Evolutionary conservation across 2,113 vertebrate species (phyloP), one percentile per base, ranked within the genome.

Genomic region (Ardeotis arabs): DNA sequence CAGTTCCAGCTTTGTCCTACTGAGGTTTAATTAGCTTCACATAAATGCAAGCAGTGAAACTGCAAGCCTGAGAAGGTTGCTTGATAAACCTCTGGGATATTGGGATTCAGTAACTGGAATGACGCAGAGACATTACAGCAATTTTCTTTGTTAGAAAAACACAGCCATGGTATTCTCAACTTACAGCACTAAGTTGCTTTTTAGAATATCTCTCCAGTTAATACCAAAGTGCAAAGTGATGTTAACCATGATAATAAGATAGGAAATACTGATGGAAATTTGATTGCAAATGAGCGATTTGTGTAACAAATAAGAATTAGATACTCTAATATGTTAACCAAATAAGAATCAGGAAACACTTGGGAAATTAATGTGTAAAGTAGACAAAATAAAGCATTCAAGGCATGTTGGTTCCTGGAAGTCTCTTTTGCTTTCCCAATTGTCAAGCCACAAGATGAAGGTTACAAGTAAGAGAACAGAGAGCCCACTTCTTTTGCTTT

Each of bases 301-400:
- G 78, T 13, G 89, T 85, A 89, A 74, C 84, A 96, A 96, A 96
- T 93, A 95, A 93, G 84, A 96, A 94, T 91, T 93, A 89, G 87
- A 62, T 95, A 79, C 58, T 62, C 39, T 93, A 94, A 94, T 91
- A 91, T 82, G 89, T 91, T 95, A 96, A 94, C 84, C 58, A 85
- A 96, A 89, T 91, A 96, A 82, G 81, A 96, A 67, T 96, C 62
- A 49, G 69, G 49, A 79, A 97, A 84, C 95, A 93, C 94, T 95
- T 68, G 95, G 94, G 95, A 97, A 97, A 97, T 97, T 94, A 96
- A 95, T 87, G 94, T 95, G 93, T 93, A 93, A 96, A 96, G 62
- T 27, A 97, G 93, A 60, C 49, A 76, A 89, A 92, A 93, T 90
- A 87, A 94, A 91, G 6, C 28, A 94, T 96, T 95, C 74, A 58